Conservation (phyloP, 2,888 invertebrate genomes). For the Eulithis testata region DNA sequence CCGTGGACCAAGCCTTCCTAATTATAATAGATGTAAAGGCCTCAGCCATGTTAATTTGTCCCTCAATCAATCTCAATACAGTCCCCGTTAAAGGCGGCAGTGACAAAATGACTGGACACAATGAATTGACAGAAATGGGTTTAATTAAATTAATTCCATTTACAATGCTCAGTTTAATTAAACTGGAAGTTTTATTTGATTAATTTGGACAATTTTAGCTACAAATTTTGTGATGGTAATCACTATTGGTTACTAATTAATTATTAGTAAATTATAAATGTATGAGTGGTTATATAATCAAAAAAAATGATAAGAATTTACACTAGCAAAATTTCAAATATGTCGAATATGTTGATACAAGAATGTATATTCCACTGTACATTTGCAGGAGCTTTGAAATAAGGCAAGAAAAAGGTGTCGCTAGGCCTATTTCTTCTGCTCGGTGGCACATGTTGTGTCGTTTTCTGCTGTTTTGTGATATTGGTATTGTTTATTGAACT, state of each 20-base stretch:
- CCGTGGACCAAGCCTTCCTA: slow-evolving; percentile 30
- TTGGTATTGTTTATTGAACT: slow-evolving; percentile 17
- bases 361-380: slow-evolving; percentile 11
- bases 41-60: slow-evolving; percentile 52
- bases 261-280: not conserved
- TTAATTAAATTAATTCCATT: slow-evolving; percentile 28
- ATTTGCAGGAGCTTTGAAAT: slow-evolving; percentile 33
- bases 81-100: slow-evolving; percentile 28
- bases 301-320: not conserved
- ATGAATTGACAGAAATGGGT: slow-evolving; percentile 34
- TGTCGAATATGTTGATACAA: not conserved
- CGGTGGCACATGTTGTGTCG: slow-evolving; percentile 34
- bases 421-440: slow-evolving; percentile 44
- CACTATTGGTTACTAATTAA: not conserved
- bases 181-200: slow-evolving; percentile 8
- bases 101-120: slow-evolving; percentile 26
- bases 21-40: slow-evolving; percentile 46
- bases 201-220: slow-evolving; percentile 5
- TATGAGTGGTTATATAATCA: too few relatives aligned
- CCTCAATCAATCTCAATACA: slow-evolving; percentile 59
- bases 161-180: slow-evolving; percentile 20
- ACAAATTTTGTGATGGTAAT: slow-evolving; percentile 2
- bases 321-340: not conserved
- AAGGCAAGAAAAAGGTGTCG: slow-evolving; percentile 37
- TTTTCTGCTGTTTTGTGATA: slow-evolving; percentile 32